phyloP scores from a whole-genome alignment of 2,113 vertebrate genomes.

The Dolichotis patagonum region DNA sequence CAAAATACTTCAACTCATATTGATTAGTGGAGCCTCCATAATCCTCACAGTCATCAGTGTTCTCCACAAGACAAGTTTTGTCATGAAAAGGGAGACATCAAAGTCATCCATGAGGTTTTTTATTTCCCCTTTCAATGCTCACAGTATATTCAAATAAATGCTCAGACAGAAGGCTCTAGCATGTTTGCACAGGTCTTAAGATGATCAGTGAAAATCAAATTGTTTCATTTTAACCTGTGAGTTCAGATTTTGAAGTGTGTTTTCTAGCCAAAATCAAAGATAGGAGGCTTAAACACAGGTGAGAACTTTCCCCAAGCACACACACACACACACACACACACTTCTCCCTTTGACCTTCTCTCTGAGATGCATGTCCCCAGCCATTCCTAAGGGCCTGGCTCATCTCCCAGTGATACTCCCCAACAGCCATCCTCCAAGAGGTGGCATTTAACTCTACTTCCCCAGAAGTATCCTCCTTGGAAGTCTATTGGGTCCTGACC shows the following conservation, averaged over 20 bases:
- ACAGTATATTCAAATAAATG: neutral
- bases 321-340: neutral
- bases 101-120: neutral
- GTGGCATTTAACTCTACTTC: neutral
- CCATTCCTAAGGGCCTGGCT: neutral
- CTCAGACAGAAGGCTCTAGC: neutral
- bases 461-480: neutral
- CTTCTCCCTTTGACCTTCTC: neutral
- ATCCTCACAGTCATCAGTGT: neutral
- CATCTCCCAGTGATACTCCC: neutral
- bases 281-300: neutral
- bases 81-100: neutral
- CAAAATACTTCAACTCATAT: neutral
- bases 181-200: neutral
- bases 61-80: neutral
- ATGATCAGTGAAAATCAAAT: neutral
- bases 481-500: too few relatives aligned
- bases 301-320: neutral
- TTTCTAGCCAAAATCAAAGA: neutral
- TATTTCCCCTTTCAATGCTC: neutral
- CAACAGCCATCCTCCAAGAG: neutral
- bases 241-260: neutral
- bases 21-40: neutral
- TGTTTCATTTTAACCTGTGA: constrained; percentile 11
- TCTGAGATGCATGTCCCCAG: neutral